Conservation (phyloP, 1,140 invertebrate genomes). For the Cyphomyrmex costatus region DNA sequence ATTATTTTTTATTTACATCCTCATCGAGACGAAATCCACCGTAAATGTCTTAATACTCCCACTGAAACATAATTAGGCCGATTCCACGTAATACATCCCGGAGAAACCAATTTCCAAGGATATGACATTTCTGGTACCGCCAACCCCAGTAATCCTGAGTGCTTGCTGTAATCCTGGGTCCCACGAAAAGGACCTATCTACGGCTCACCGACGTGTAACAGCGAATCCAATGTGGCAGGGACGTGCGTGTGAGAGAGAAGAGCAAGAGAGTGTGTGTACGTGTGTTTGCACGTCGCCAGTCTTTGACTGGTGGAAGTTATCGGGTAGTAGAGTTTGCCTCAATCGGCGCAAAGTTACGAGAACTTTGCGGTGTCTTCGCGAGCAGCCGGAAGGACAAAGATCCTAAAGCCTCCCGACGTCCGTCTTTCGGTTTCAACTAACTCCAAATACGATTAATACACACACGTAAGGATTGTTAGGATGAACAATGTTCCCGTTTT, state of each 20-base stretch:
- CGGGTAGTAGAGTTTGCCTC: slow-evolving; percentile 70
- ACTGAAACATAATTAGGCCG: slow-evolving; percentile 67
- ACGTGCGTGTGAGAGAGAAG: not conserved
- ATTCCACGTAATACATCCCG: slow-evolving; percentile 58
- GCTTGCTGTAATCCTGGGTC: slow-evolving; percentile 72
- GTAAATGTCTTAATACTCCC: slow-evolving; percentile 35
- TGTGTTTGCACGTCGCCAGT: slow-evolving; percentile 24
- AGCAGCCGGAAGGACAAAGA: slow-evolving; percentile 41
- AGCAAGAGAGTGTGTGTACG: not conserved
- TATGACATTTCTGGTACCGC: slow-evolving; percentile 64
- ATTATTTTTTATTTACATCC: slow-evolving; percentile 29
- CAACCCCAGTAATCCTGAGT: slow-evolving; percentile 68
- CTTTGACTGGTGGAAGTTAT: slow-evolving; percentile 63
- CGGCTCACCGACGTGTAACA: slow-evolving; percentile 15
- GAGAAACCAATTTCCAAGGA: slow-evolving; percentile 68
- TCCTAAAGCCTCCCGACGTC: slow-evolving; percentile 15
- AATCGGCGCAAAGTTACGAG: slow-evolving; percentile 77
- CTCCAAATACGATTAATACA: not conserved
- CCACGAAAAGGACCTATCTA: slow-evolving; percentile 64
- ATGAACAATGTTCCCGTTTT: slow-evolving; percentile 1
- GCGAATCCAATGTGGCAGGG: slow-evolving; percentile 68
- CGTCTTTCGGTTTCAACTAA: slow-evolving; percentile 46
- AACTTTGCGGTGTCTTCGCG: slow-evolving; percentile 51
- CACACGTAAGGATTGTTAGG: not conserved
- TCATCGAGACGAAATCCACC: not conserved